These are phyloP conservation scores for Mesoclemmys tuberculata DNA, from an alignment of 2,113 vertebrate genomes.

Conservation along the genomic window DNA sequence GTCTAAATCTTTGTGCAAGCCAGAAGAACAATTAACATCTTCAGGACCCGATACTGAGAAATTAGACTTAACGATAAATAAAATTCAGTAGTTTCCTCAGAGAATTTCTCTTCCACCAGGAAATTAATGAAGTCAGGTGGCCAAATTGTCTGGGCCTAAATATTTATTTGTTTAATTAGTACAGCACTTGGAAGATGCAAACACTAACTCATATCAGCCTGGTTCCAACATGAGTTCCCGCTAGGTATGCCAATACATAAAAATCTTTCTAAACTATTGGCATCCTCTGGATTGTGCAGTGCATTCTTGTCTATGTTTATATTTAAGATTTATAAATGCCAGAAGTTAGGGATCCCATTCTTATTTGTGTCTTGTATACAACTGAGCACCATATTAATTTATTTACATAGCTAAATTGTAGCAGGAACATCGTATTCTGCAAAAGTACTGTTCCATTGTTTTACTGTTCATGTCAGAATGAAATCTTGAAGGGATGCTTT, in stretches of 20 bases:
- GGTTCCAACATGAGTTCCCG: background rate
- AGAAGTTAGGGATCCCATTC: background rate
- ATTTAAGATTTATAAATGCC: background rate
- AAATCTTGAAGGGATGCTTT: slow-evolving; percentile 17
- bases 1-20: slow-evolving; percentile 1
- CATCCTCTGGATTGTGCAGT: background rate
- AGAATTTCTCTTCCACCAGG: background rate
- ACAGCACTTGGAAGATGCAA: background rate
- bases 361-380: background rate
- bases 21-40: slow-evolving; percentile 35
- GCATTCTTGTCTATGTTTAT: background rate
- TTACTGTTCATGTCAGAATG: background rate
- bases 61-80: background rate
- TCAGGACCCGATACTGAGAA: background rate
- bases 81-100: background rate
- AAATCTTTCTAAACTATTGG: background rate
- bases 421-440: background rate
- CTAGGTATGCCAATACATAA: background rate
- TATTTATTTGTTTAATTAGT: background rate
- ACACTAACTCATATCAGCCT: background rate
- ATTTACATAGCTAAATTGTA: background rate
- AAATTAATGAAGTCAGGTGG: background rate
- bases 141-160: background rate
- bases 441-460: background rate
- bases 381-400: background rate